Base-by-base conservation (phyloP, 2,113 vertebrate genomes). In the Larimichthys crocea region DNA sequence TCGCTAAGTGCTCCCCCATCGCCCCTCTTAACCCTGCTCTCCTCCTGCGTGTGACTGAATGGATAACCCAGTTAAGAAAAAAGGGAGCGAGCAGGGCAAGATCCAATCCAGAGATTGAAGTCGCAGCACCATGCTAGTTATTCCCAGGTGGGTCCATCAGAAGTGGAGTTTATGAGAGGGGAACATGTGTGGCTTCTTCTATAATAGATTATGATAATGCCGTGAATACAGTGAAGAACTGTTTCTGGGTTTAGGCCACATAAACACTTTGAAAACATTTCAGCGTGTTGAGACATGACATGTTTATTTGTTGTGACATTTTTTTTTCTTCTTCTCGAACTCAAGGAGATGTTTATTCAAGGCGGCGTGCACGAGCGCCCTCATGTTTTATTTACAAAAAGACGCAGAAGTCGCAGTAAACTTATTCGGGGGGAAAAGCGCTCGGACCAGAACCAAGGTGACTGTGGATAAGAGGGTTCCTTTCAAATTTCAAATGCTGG, bases 1-100 rank as follows among this genome's bases (percentile, higher is more conserved):
- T 85, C 19, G 82, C 89, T 92, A 91, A 94, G 89, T 91, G 90
- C 88, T 92, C 86, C 74, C 87, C 80, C 85, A 86, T 84, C 71
- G 69, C 55, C 76, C 80, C 88, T 90, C 88, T 90, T 91, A 92
- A 86, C 88, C 88, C 89, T 29, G 66, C 78, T 61, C 84, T 76
- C 83, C 63, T 80, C 63, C 83, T 76, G 83, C 60, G 14, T 73
- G 83, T 79, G 87, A 86, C 82, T 82, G 83, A 80, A 90, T 73
- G 85, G 88, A 91, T 92, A 90, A 91, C 88, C 74, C 69, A 74
- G 86, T 84, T 83, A 83, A 89, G 79, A 71, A 74, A 83, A 82
- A 81, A 77, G 22, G 52, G 77, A 84, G 59, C 46, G 78, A 79
- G 65, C 50, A 42, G 64, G 53, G 71, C 63, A 85, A 85, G 59